These are phyloP conservation scores for Anser cygnoides DNA, from an alignment of 2,113 vertebrate species.

Conservation along the genomic window DNA sequence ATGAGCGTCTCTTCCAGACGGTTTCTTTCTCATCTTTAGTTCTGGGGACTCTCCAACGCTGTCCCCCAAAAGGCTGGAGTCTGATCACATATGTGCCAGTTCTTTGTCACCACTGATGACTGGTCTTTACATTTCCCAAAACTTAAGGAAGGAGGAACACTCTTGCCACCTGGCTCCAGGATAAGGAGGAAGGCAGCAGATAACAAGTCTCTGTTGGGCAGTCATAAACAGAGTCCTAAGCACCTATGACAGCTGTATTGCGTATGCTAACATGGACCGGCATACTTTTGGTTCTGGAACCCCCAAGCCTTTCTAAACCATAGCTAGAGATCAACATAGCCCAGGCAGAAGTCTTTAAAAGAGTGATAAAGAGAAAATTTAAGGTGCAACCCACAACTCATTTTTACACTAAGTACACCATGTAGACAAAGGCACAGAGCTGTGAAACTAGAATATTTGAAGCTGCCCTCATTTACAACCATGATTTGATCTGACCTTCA, in stretches of 20 bases:
- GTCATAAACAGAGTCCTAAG: neutral
- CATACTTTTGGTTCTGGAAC: neutral
- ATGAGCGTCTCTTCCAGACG: neutral
- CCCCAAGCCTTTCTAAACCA: neutral
- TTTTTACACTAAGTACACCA: neutral
- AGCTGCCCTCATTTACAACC: neutral
- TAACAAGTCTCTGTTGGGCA: neutral
- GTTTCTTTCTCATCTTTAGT: neutral
- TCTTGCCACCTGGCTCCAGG: neutral
- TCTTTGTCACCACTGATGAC: neutral
- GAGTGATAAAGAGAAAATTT: neutral
- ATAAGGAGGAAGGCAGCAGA: neutral
- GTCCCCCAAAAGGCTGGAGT: accelerated
- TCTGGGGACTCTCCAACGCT: neutral
- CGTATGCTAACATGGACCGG: neutral
- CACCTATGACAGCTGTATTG: neutral
- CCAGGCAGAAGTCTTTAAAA: neutral
- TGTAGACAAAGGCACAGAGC: neutral
- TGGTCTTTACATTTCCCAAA: neutral
- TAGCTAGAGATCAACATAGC: neutral
- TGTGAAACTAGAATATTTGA: neutral
- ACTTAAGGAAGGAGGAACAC: neutral
- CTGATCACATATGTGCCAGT: neutral
- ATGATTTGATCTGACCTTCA: neutral
- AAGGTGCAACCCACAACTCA: neutral